phyloP scores from a whole-genome alignment of 2,888 invertebrate genomes.

The Campoletis raptor region DNA sequence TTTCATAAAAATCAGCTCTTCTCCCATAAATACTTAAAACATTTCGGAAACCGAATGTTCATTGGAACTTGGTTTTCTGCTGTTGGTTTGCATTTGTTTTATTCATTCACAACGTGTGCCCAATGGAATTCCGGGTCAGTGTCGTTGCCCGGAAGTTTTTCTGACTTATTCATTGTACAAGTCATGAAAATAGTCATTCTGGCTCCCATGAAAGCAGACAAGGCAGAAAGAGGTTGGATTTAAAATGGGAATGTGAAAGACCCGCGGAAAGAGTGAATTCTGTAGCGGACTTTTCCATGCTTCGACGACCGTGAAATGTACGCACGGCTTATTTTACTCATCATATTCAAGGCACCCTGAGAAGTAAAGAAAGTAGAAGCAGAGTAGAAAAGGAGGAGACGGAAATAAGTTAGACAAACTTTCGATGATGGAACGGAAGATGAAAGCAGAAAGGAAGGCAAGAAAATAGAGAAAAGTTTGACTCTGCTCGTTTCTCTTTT shows the following conservation, averaged over 20 bases:
- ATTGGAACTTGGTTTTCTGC: background rate
- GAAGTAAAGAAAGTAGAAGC: constrained; percentile 36
- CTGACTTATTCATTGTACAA: constrained; percentile 32
- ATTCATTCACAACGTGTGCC: background rate
- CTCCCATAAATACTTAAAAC: background rate
- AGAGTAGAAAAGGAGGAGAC: background rate
- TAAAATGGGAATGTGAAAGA: constrained; percentile 20
- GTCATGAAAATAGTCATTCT: background rate
- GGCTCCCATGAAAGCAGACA: background rate
- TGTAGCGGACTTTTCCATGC: constrained; percentile 62
- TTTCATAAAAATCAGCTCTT: background rate
- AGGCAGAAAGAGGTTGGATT: constrained; percentile 2
- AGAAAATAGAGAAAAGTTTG: background rate
- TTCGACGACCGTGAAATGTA: constrained; percentile 71
- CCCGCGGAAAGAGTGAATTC: constrained; percentile 19
- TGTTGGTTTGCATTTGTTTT: background rate
- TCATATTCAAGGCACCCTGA: constrained; percentile 5
- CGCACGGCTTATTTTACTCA: constrained; percentile 50
- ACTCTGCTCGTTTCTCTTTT: constrained; percentile 11
- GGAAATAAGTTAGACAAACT: constrained; percentile 41
- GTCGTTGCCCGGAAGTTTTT: constrained; percentile 31
- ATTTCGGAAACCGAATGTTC: background rate
- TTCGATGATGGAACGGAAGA: constrained; percentile 54
- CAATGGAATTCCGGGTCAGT: constrained; percentile 6
- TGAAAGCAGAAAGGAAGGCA: constrained; percentile 15